Evolutionary conservation across 1,140 invertebrate species (phyloP), one percentile per base, ranked within the genome.

Genomic region (Phthorimaea operculella): DNA sequence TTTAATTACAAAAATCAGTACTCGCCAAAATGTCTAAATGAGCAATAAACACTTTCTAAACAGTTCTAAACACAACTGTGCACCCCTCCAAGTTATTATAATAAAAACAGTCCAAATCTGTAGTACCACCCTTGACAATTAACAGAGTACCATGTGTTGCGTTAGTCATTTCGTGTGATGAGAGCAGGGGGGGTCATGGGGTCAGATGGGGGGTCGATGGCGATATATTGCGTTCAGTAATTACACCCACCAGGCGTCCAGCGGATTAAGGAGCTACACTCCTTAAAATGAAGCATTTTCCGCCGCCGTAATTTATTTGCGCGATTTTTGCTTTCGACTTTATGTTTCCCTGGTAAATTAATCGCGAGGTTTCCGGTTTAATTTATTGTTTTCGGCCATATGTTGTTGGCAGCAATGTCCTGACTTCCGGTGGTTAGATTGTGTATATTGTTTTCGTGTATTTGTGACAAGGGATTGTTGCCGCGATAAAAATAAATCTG

Each of bases 171-270:
- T 17, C 44, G 44, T 15, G 44, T 47, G 44, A 47, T 47, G 44
- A 47, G 44, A 47, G 44, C 14, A 47, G 15, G 16, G 44, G 44
- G 44, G 44, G 44, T 39, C 36, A 39, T n/a, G 21, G 21, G 21
- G 21, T 28, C 21, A 39, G 36, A 9, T 59, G 65, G 14, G 44
- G 76, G 71, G 72, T 73, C 73, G 66, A 64, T 56, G 59, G 67
- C 73, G 66, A 76, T 74, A 72, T 78, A 76, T 80, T 68, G 73
- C 64, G 63, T 67, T 47, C 44, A 47, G 72, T 75, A 80, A 78
- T 78, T 75, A 74, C 67, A 57, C 15, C 44, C 44, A 47, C 44
- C 72, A 74, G 70, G 68, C 63, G 57, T 51, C 57, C 67, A 68
- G 12, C 12, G 73, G 74, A 79, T 78, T 78, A 78, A 76, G 74